Base-by-base conservation (phyloP, 2,113 vertebrate genomes). In the Lichenostomus cassidix region DNA sequence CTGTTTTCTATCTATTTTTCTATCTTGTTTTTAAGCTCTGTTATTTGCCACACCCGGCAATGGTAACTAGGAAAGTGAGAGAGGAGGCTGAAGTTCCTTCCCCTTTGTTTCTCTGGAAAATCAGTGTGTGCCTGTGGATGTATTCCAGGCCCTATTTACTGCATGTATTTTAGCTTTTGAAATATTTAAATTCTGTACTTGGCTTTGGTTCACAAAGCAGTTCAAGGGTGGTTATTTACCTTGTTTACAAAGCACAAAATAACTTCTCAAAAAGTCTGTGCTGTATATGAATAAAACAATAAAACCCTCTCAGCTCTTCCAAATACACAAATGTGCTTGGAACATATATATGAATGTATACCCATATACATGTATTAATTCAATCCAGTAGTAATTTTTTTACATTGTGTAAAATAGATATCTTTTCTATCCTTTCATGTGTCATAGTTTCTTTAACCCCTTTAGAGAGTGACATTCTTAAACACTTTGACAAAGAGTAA, bases 151-250 rank as follows among this genome's bases (percentile, higher is more conserved):
- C 10, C 11, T 84, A 22, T 71, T 28, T 13, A 76, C 46, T 39
- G 22, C 39, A 47, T 29, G 5, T 46, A 50, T 75, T 92, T 89
- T 73, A 85, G 81, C 60, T 84, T 59, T 77, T 85, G 29, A 82
- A 94, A 92, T 95, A 94, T 71, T 64, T 44, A 27, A 59, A 68
- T 50, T 82, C 60, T 81, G 74, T 35, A 1, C 55, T 90, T 90
- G 20, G 18, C 92, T 87, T 64, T 63, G 59, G 44, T 90, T 96
- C n/a, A 83, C 19, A 42, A 96, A 93, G 35, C 17, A 88, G 29
- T 89, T 94, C 64, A 62, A 88, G 67, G 6, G 18, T 78, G 74
- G 25, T 52, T 94, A 28, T 94, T 93, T 91, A 56, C 88, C 31
- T 64, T 31, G 15, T 76, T 91, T 92, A 44, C 25, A 74, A 64